phyloP scores from a whole-genome alignment of 53 echinoderm and acorn worm species.

The Apostichopus leukothele region DNA sequence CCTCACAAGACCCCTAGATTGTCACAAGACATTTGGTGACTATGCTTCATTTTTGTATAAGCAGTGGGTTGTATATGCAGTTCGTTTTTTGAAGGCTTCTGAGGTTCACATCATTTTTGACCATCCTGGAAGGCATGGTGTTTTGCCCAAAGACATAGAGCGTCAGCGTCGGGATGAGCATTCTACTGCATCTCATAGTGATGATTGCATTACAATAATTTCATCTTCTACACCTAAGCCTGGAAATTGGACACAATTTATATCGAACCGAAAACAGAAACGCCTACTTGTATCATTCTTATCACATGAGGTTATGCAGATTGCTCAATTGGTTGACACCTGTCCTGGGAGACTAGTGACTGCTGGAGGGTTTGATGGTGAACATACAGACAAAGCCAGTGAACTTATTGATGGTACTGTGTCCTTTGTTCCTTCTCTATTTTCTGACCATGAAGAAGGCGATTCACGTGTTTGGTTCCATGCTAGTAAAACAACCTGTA shows the following conservation, averaged over 20 bases:
- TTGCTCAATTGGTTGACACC: background rate
- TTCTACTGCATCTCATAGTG: background rate
- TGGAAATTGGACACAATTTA: constrained; percentile 48
- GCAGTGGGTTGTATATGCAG: constrained; percentile 39
- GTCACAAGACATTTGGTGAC: constrained; percentile 52
- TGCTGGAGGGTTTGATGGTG: constrained; percentile 26
- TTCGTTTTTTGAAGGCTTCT: constrained; percentile 35
- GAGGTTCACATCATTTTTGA: constrained; percentile 60
- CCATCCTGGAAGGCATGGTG: constrained; percentile 50
- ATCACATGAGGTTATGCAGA: background rate
- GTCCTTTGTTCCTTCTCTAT: background rate
- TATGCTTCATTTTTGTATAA: constrained; percentile 50
- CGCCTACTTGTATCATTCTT: constrained; percentile 16
- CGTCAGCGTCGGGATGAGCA: constrained; percentile 45
- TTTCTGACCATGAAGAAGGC: constrained; percentile 38
- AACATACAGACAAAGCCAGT: background rate
- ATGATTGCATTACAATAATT: constrained; percentile 2
- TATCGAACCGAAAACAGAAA: constrained; percentile 33
- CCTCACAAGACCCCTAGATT: constrained; percentile 45
- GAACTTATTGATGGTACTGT: background rate
- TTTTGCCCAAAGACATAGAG: constrained; percentile 54
- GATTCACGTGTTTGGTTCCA: constrained; percentile 31
- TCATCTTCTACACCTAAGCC: constrained; percentile 24
- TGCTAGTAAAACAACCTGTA: constrained; percentile 36
- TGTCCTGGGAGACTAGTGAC: constrained; percentile 20